phyloP scores from a whole-genome alignment of 1,140 invertebrate species.

The Coenobita brevimanus region DNA sequence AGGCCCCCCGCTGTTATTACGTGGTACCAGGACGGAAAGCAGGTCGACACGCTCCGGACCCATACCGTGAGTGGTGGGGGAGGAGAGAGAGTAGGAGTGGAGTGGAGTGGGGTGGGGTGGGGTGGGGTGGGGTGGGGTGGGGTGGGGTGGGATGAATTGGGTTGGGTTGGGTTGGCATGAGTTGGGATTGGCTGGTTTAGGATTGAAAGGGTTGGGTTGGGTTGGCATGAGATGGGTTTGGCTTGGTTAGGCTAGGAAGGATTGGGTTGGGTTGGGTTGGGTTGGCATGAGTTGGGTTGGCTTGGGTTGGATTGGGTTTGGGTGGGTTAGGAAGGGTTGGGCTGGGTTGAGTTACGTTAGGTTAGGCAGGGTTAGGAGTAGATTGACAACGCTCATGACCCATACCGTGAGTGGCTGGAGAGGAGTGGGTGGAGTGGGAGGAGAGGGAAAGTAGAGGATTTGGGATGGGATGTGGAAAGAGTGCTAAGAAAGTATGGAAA shows the following conservation, averaged over 20 bases:
- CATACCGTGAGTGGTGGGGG: constrained; percentile 42
- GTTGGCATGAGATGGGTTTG: no score
- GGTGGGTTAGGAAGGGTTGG: no score
- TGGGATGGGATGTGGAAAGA: no score
- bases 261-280: no score
- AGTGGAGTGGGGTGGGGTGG: not conserved
- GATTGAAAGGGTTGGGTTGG: no score
- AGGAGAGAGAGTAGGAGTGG: not conserved
- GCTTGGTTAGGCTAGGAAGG: no score
- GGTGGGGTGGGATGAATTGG: not conserved
- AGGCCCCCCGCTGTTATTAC: constrained; percentile 88
- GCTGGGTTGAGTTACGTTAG: no score
- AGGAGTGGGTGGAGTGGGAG: not conserved
- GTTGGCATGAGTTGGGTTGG: no score
- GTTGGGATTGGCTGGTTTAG: no score
- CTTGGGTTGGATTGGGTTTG: no score
- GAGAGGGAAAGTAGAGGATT: not conserved
- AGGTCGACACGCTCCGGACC: constrained; percentile 38
- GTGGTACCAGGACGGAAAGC: constrained; percentile 82
- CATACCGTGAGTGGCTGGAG: not conserved
- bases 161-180: not conserved
- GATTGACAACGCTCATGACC: no score
- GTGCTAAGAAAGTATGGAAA: not conserved
- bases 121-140: not conserved
- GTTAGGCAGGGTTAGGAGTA: no score